Conservation (phyloP, 23 tunicate species). For the Corella eumyota region DNA sequence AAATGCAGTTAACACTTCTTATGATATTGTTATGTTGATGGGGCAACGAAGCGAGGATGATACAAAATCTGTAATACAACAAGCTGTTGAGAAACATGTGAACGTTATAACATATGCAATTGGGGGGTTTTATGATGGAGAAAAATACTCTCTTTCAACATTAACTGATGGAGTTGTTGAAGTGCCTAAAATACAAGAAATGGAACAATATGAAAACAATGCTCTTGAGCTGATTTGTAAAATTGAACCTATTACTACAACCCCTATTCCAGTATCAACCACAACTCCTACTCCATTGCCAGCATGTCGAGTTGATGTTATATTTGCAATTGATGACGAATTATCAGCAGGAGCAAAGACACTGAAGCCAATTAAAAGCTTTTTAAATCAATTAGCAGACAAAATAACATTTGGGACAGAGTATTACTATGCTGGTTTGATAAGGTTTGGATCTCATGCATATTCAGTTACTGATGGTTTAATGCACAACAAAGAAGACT, state of each 20-base stretch:
- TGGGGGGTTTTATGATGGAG: constrained; percentile 10
- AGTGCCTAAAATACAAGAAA: constrained; percentile 3
- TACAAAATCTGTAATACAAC: constrained; percentile 8
- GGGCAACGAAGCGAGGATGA: constrained; percentile 31
- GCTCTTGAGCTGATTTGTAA: constrained; percentile 41
- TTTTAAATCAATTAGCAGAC: neutral
- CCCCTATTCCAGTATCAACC: constrained; percentile 6
- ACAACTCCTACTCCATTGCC: constrained; percentile 1
- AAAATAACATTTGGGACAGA: constrained; percentile 10
- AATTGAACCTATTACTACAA: constrained; percentile 1
- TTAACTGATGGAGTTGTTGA: constrained; percentile 19
- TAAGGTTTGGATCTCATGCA: constrained; percentile 8
- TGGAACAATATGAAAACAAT: constrained; percentile 30
- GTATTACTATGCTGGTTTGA: constrained; percentile 8
- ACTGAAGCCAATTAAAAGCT: neutral
- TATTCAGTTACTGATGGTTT: constrained; percentile 10
- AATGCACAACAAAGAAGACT: constrained; percentile 2
- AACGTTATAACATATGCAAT: constrained; percentile 34
- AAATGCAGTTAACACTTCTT: neutral
- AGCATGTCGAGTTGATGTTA: constrained; percentile 36
- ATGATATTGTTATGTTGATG: constrained; percentile 17
- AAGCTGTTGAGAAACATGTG: constrained; percentile 4
- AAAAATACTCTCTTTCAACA: constrained; percentile 21
- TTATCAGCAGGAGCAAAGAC: constrained; percentile 1
- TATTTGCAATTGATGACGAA: constrained; percentile 44